Conservation (phyloP, 1,140 invertebrate genomes). For the Drosophila truncata region DNA sequence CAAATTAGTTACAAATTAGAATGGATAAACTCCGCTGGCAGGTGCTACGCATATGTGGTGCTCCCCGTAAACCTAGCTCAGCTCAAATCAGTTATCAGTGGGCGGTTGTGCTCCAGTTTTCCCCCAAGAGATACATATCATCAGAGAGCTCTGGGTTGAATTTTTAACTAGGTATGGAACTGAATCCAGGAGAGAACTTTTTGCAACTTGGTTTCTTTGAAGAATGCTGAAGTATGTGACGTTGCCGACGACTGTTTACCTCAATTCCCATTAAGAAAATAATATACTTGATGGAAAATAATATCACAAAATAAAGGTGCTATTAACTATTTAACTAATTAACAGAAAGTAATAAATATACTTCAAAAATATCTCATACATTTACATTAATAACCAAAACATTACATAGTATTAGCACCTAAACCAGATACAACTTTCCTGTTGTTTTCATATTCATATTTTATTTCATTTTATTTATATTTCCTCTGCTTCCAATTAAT, state of each 20-base stretch:
- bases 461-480: background rate
- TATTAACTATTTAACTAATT: background rate
- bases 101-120: conserved; percentile 73
- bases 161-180: conserved; percentile 19
- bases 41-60: background rate
- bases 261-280: background rate
- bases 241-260: background rate
- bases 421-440: background rate
- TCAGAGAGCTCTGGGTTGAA: conserved; percentile 22
- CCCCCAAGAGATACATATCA: conserved; percentile 56
- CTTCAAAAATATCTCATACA: too few relatives aligned
- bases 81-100: conserved; percentile 23
- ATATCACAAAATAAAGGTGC: background rate
- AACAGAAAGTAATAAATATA: background rate
- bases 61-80: background rate
- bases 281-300: background rate
- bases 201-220: background rate
- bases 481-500: background rate
- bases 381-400: too few relatives aligned
- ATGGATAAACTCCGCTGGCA: conserved; percentile 16
- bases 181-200: background rate
- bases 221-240: background rate
- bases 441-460: background rate
- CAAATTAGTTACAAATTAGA: conserved; percentile 68
- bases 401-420: too few relatives aligned